These are phyloP conservation scores for Microhierax caerulescens DNA, from an alignment of 2,797 vertebrate genomes.

Conservation along the genomic window DNA sequence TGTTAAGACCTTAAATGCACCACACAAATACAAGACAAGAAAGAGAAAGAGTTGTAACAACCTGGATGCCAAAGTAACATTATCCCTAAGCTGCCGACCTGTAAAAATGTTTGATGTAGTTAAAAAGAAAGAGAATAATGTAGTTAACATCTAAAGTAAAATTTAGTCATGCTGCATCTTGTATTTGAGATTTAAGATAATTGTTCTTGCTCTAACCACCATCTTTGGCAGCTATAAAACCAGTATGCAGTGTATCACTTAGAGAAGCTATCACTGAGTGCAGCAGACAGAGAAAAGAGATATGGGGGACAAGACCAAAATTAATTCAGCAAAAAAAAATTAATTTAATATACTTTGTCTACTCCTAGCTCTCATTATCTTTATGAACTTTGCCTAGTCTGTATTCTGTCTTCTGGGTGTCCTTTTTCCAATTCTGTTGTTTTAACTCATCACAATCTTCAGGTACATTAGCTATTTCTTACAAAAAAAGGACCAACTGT, in stretches of 20 bases:
- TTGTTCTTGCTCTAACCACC: background rate
- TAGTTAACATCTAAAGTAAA: background rate
- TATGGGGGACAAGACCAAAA: background rate
- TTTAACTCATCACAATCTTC: background rate
- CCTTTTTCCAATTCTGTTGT: background rate
- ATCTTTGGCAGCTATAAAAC: background rate
- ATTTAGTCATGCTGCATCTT: background rate
- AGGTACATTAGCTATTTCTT: background rate
- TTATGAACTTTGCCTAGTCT: background rate
- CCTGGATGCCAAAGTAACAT: background rate
- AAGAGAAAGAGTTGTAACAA: background rate
- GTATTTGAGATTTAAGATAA: background rate
- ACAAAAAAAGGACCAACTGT: background rate
- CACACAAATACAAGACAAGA: background rate
- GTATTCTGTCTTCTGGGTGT: background rate
- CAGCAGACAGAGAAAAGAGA: background rate
- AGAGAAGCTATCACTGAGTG: background rate
- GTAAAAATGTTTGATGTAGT: background rate
- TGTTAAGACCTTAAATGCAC: background rate
- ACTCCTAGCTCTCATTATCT: background rate
- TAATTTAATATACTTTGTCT: background rate
- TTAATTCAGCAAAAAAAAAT: background rate
- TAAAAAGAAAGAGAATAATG: background rate
- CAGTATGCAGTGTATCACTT: background rate
- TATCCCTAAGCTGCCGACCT: background rate